Percentiles rank a stretch among this genome's conserved stretches.
phyloP scores from a whole-genome alignment of 2,113 vertebrate genomes.

The Poecilia latipinna region DNA sequence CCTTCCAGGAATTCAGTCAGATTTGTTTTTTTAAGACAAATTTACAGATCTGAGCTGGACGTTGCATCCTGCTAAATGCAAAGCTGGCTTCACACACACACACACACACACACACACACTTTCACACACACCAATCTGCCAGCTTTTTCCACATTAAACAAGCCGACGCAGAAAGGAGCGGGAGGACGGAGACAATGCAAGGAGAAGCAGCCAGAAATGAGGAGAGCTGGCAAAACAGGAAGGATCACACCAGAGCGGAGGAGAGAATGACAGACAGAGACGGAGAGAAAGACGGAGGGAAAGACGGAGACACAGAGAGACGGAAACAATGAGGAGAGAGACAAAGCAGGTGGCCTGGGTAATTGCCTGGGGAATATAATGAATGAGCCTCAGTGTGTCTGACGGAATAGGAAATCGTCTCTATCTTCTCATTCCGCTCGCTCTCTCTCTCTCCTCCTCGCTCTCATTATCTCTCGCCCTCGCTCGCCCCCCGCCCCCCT shows the following conservation, averaged over 20 bases:
- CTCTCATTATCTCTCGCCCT: conserved; percentile 66
- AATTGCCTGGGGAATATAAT: conserved; percentile 86
- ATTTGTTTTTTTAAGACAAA: conserved; percentile 22
- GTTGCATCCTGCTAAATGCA: conserved; percentile 67
- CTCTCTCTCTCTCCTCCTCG: conserved; percentile 58
- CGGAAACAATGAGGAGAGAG: conserved; percentile 81
- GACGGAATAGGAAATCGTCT: conserved; percentile 83
- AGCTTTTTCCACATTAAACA: conserved; percentile 67
- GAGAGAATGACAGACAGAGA: conserved; percentile 60
- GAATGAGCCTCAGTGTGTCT: conserved; percentile 81
- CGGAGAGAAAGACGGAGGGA: conserved; percentile 55
- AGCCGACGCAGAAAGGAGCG: conserved; percentile 38
- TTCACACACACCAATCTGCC: conserved; percentile 51
- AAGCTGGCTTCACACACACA: conserved; percentile 71
- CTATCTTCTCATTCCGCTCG: conserved; percentile 71
- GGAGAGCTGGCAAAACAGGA: conserved; percentile 49
- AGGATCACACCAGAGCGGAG: conserved; percentile 61
- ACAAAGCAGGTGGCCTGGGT: conserved; percentile 85
- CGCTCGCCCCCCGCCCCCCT: conserved; percentile 61
- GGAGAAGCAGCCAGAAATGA: conserved; percentile 41
- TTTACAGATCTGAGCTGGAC: conserved; percentile 32
- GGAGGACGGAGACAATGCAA: conserved; percentile 51
- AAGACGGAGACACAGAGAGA: conserved; percentile 59
- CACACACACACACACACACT: conserved; percentile 2
- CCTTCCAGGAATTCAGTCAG: background rate